Base-by-base conservation (phyloP, 1,140 invertebrate genomes). In the Microplitis mediator region DNA sequence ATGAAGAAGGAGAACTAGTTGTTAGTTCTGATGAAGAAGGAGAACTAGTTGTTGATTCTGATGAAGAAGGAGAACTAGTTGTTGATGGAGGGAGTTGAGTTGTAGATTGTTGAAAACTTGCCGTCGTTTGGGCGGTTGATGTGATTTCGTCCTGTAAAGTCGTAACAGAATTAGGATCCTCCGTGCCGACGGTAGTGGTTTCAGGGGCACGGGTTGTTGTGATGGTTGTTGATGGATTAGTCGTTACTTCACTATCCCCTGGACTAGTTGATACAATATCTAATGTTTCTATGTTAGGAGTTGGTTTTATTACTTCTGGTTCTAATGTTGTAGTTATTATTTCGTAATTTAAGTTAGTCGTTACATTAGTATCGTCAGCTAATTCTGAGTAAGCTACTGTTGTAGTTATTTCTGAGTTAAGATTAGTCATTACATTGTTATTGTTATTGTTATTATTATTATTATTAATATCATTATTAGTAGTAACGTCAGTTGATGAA, bases 61-160 rank as follows among this genome's bases (percentile, higher is more conserved):
- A n/a, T 1, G 69, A 58, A n/a, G n/a, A n/a, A n/a, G 13, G 51
- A 54, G 16, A n/a, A 23, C 13, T 58, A 16, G 16, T 3, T 4
- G 14, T 35, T 50, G 34, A 50, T 14, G 36, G 45, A 50, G 34
- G 62, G 39, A 64, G 62, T 36, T 75, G 3, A 11, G 60, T 50
- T 71, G 72, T 76, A 69, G 69, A 58, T 74, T 75, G 76, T 39
- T 36, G 65, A 61, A 75, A 78, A 82, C 79, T 79, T 81, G 82
- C 85, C 84, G 85, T 87, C 85, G 78, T 75, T 87, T 87, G 85
- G 82, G 85, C 82, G 77, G 79, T 86, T 86, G 82, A 70, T 79
- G 80, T 74, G 67, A 81, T 83, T 72, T 79, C 76, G 77, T 83
- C 84, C 86, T 87, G 85, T 76, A 87, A 87, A 87, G 54, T 82